Percentiles rank a stretch among this genome's conserved stretches.
phyloP scores from a whole-genome alignment of 2,888 invertebrate species.

The Artemia sp. region DNA sequence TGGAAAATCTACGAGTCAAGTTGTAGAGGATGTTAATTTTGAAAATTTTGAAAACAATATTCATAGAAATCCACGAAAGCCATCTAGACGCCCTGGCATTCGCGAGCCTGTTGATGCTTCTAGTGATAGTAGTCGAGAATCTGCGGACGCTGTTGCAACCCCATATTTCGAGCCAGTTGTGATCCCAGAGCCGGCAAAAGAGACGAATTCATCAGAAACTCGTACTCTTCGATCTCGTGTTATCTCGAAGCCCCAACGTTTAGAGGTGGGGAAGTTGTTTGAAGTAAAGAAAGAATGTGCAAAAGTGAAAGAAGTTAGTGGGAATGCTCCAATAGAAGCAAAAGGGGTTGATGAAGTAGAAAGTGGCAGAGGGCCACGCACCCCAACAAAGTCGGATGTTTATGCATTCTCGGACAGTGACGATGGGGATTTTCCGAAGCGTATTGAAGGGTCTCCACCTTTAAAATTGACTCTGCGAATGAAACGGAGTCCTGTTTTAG shows the following conservation, averaged over 20 bases:
- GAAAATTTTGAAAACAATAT: not conserved
- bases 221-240: constrained; percentile 6
- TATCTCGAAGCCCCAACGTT: not conserved
- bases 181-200: constrained; percentile 2
- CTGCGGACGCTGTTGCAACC: not conserved
- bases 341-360: not conserved
- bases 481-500: constrained; percentile 67
- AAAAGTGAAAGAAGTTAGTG: not conserved
- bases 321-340: not conserved
- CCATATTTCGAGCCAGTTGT: not conserved
- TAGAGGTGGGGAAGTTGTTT: not conserved
- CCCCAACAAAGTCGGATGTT: not conserved
- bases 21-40: not conserved
- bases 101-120: not conserved
- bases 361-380: not conserved
- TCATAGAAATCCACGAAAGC: not conserved
- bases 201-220: not conserved
- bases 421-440: constrained; percentile 2
- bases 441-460: constrained; percentile 1
- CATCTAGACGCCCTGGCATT: constrained; percentile 8
- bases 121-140: not conserved
- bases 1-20: not conserved
- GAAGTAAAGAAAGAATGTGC: not conserved
- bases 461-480: constrained; percentile 64
- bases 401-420: constrained; percentile 12